Conservation (phyloP, 2,797 vertebrate genomes). For the Pangasius djambal region DNA sequence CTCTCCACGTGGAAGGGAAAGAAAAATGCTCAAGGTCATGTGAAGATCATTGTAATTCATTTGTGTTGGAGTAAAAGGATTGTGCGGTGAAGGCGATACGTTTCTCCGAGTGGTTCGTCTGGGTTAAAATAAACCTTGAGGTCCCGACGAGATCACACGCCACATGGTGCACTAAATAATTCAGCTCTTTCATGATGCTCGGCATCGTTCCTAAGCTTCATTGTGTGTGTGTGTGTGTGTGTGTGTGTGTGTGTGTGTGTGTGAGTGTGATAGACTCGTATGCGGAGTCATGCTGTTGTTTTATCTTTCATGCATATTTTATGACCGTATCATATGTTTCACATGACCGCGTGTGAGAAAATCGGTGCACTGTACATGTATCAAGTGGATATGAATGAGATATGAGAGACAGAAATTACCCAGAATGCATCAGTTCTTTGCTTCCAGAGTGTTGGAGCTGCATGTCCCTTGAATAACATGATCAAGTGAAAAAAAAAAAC, state of each 20-base stretch:
- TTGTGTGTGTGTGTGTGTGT: conserved; percentile 30
- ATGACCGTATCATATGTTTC: conserved; percentile 37
- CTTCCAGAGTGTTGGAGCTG: not conserved
- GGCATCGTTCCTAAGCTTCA: conserved; percentile 39
- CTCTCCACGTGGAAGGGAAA: not conserved
- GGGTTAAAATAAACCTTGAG: conserved; percentile 12
- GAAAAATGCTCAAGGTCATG: not conserved
- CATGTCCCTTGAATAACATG: not conserved
- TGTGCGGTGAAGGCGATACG: not conserved
- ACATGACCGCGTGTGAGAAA: conserved; percentile 26
- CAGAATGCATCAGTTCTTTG: not conserved
- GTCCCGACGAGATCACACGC: conserved; percentile 19
- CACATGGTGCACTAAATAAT: conserved; percentile 55
- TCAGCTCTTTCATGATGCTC: conserved; percentile 38
- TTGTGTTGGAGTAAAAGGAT: not conserved
- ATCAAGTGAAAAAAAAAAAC: not conserved
- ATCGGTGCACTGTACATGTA: not conserved
- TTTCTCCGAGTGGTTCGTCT: conserved; percentile 4
- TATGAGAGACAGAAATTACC: not conserved
- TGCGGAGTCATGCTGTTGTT: conserved; percentile 48
- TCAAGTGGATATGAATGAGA: too few species aligned
- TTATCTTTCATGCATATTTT: conserved; percentile 54
- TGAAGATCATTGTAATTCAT: conserved; percentile 23
- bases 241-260: conserved; percentile 19
- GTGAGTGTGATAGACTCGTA: conserved; percentile 32